Evolutionary conservation across 2,888 invertebrate species (phyloP).

Genomic region (Andrena trimmerana): DNA sequence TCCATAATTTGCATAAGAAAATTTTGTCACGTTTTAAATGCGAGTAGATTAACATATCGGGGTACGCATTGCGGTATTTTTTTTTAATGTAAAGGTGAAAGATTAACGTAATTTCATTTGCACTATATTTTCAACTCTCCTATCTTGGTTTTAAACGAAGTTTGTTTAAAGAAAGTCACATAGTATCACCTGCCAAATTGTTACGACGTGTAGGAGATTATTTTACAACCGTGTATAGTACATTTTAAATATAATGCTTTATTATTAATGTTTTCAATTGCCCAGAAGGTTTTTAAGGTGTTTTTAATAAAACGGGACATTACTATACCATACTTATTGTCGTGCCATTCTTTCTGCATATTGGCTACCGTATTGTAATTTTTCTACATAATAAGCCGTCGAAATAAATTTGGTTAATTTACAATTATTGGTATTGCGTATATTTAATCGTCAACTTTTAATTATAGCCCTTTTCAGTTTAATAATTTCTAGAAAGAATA

Average conservation of each 20-base stretch:
- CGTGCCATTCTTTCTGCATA: conserved; percentile 70
- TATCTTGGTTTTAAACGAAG: not conserved
- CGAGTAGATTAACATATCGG: not conserved
- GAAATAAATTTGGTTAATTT: conserved; percentile 57
- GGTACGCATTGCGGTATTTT: not conserved
- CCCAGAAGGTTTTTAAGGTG: conserved; percentile 60
- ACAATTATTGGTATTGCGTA: conserved; percentile 36
- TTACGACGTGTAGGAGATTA: conserved; percentile 2
- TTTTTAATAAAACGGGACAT: conserved; percentile 47
- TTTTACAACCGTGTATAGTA: not conserved
- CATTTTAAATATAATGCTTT: not conserved
- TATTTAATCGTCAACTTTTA: conserved; percentile 26
- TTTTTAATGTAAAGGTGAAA: not conserved
- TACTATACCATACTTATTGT: conserved; percentile 77
- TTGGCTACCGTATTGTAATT: conserved; percentile 60
- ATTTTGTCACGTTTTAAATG: not conserved
- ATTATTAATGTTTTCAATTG: conserved; percentile 11
- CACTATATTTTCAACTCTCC: not conserved
- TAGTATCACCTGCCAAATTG: not conserved
- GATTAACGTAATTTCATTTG: not conserved
- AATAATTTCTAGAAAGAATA: not conserved
- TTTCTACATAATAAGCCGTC: conserved; percentile 41
- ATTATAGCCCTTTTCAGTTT: not conserved
- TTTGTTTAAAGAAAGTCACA: not conserved
- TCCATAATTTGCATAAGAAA: not conserved